Evolutionary conservation across 2,888 invertebrate species (phyloP).

Genomic region (Clitarchus hookeri): DNA sequence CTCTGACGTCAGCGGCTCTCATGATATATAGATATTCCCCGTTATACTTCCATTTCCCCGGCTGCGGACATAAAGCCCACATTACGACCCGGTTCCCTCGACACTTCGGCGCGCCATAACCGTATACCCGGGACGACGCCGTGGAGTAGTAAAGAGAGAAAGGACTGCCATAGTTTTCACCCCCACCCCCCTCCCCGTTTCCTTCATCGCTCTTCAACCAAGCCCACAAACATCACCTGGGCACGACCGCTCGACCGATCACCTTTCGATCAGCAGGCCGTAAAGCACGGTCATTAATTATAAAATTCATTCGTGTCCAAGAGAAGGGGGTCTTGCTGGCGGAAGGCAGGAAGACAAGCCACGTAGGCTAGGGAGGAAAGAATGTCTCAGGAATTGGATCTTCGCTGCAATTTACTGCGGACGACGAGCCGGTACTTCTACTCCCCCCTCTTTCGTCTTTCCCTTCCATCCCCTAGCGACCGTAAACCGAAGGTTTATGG

Average conservation of each 20-base stretch:
- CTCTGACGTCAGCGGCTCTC: neutral
- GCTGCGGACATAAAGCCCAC: slow-evolving; percentile 4
- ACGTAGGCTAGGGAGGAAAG: neutral
- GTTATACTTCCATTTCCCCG: slow-evolving; percentile 5
- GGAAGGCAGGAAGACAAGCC: no score
- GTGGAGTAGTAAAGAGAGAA: neutral
- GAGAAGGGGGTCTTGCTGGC: neutral
- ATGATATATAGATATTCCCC: slow-evolving; percentile 12
- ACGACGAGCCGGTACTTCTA: no score
- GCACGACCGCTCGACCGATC: neutral
- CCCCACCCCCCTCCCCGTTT: neutral
- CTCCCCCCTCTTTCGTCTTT: no score
- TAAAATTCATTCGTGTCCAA: slow-evolving; percentile 19
- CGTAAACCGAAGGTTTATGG: slow-evolving; percentile 2
- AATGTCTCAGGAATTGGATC: slow-evolving; percentile 2
- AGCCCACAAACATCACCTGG: neutral
- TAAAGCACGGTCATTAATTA: slow-evolving; percentile 20
- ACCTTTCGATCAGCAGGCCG: slow-evolving; percentile 10
- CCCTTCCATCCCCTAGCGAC: neutral
- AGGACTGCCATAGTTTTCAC: neutral
- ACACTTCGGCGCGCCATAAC: slow-evolving; percentile 14
- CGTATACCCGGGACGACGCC: neutral
- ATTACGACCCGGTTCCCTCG: neutral
- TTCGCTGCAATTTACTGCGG: slow-evolving; percentile 14
- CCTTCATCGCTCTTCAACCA: neutral